phyloP scores from a whole-genome alignment of 2,888 invertebrate genomes.

The Aromia moschata region DNA sequence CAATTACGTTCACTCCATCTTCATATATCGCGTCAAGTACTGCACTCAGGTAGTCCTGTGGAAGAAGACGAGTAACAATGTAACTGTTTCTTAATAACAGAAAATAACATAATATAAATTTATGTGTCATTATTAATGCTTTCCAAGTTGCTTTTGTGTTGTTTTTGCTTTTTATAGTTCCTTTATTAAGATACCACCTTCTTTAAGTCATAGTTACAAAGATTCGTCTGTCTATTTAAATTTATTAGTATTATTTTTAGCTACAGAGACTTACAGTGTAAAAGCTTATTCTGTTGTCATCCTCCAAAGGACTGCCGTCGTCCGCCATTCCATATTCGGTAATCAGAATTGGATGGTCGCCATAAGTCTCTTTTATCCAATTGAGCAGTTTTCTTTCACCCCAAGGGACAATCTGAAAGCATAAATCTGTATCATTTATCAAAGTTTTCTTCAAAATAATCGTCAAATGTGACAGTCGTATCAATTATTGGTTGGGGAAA shows the following conservation, averaged over 20 bases:
- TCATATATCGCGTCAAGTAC: slow-evolving; percentile 55
- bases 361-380: too few species aligned
- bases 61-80: slow-evolving; percentile 6
- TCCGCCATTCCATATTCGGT: slow-evolving; percentile 69
- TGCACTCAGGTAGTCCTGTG: slow-evolving; percentile 62
- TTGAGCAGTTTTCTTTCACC: too few species aligned
- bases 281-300: slow-evolving; percentile 64
- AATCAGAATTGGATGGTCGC: slow-evolving; percentile 66
- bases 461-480: too few species aligned
- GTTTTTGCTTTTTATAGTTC: too few species aligned
- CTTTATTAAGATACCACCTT: slow-evolving; percentile 60
- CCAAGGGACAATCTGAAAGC: too few species aligned
- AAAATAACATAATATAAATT: slow-evolving; percentile 52
- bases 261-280: slow-evolving; percentile 42
- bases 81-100: slow-evolving; percentile 54
- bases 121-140: slow-evolving; percentile 53
- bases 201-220: slow-evolving; percentile 12
- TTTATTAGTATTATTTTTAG: not conserved
- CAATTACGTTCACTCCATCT: slow-evolving; percentile 50
- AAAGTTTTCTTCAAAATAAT: too few species aligned
- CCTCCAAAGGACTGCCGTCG: slow-evolving; percentile 62
- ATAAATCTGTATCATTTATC: too few species aligned
- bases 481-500: too few species aligned
- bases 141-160: slow-evolving; percentile 56
- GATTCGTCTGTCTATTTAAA: not conserved